phyloP scores from a whole-genome alignment of 2,888 invertebrate species.

The Phorcus lineatus region DNA sequence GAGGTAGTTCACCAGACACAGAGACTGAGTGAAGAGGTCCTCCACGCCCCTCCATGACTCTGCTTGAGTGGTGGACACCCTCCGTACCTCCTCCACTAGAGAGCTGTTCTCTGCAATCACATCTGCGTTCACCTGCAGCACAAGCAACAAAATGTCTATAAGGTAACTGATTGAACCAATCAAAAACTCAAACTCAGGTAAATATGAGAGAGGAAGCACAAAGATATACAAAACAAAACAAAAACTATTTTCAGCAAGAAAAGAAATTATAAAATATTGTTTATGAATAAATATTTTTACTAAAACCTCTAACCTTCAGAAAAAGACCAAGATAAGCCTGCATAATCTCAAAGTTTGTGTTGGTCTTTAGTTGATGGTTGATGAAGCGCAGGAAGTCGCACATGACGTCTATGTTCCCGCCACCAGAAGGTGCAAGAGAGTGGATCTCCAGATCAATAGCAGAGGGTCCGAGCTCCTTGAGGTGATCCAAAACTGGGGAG shows the following conservation, averaged over 20 bases:
- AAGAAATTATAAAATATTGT: too few species aligned
- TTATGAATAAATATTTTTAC: too few species aligned
- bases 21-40: conserved; percentile 64
- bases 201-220: too few species aligned
- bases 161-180: too few species aligned
- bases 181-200: too few species aligned
- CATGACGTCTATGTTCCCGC: conserved; percentile 84
- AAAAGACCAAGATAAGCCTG: conserved; percentile 93
- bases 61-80: conserved; percentile 51
- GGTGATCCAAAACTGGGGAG: conserved; percentile 79
- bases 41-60: conserved; percentile 64
- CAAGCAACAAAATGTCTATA: neutral
- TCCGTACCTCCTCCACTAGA: conserved; percentile 50
- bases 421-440: conserved; percentile 84
- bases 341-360: conserved; percentile 90
- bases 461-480: conserved; percentile 87
- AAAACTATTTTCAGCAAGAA: too few species aligned
- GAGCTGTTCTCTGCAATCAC: conserved; percentile 55
- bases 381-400: conserved; percentile 87
- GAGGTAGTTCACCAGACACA: conserved; percentile 73
- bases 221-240: too few species aligned
- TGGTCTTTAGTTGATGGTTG: conserved; percentile 83
- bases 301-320: conserved; percentile 80
- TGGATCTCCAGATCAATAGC: conserved; percentile 91
- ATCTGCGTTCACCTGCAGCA: conserved; percentile 70